Conservation (phyloP, 2,888 invertebrate genomes). For the Tipula confusa region DNA sequence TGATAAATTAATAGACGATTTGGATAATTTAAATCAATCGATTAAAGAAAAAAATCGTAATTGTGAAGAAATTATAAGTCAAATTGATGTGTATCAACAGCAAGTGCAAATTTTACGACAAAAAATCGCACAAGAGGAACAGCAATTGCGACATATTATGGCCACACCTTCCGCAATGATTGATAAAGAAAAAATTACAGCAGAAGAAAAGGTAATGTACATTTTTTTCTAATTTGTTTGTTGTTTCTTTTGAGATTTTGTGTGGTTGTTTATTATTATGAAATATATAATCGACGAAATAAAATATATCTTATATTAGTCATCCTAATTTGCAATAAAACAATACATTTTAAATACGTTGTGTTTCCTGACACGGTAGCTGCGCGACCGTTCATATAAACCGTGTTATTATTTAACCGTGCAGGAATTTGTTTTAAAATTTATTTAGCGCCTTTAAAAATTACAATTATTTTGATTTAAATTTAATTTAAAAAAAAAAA, state of each 20-base stretch:
- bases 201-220: slow-evolving; percentile 77
- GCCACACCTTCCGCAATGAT: slow-evolving; percentile 79
- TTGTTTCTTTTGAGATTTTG: not conserved
- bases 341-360: not conserved
- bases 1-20: slow-evolving; percentile 61
- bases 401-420: not conserved
- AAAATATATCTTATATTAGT: not conserved
- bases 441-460: not conserved
- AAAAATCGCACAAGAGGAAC: slow-evolving; percentile 81
- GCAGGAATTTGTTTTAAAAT: not conserved
- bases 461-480: slow-evolving; percentile 9
- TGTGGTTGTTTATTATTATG: slow-evolving; percentile 20
- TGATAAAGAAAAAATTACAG: slow-evolving; percentile 73
- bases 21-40: slow-evolving; percentile 55
- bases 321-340: not conserved
- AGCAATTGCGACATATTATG: slow-evolving; percentile 75
- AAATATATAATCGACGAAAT: not conserved
- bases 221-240: slow-evolving; percentile 30
- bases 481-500: not conserved
- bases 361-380: not conserved
- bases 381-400: not conserved
- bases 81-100: slow-evolving; percentile 82
- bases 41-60: slow-evolving; percentile 50
- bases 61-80: slow-evolving; percentile 71
- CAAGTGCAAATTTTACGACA: slow-evolving; percentile 81